Evolutionary conservation across 2,113 vertebrate genomes (phyloP), one percentile per base, ranked within the genome.

Genomic region (Oceanodroma tethys): DNA sequence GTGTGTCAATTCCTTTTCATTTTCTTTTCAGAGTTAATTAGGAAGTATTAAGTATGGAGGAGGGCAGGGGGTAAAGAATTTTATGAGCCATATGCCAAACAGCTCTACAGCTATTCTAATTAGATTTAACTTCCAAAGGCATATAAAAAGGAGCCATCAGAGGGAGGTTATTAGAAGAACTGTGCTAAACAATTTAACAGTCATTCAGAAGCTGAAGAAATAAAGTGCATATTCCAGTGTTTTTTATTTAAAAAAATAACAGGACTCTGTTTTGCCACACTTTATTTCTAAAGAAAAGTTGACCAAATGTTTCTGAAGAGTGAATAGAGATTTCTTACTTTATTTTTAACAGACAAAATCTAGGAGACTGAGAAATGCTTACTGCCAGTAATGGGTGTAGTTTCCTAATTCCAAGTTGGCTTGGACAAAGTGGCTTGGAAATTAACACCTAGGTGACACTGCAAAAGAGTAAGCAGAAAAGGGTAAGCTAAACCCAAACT

Each of bases 1-100:
- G 38, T 63, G 13, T 94, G 86, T 84, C 81, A 87, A 91, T 62
- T 96, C 66, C 5, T 95, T 96, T 91, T 81, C 21, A 55, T 78
- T 97, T 96, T 86, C 12, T 90, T 95, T 92, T 83, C 76, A 66
- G 53, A 95, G 36, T 95, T 98, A 97, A 97, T 96, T 97, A 97
- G 90, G 84, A 95, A 79, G 16, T 74, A 94, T 91, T 96, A 95
- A 90, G 68, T 94, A 88, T 56, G 72, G n/a, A 93, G 32, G 52
- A 97, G 79, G 36, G 62, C 58, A 95, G 47, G 27, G 82, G 75
- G 81, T 91, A 94, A 95, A 94, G 78, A 88, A 82, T 95, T 96
- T 94, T 88, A 36, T 55, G 58, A 97, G 79, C 88, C 59, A 62
- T 88, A 80, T 90, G 81, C 80, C 96, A 72, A 95, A 81, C 23